Base-by-base conservation (phyloP, 2,797 vertebrate genomes). In the Sparus aurata region DNA sequence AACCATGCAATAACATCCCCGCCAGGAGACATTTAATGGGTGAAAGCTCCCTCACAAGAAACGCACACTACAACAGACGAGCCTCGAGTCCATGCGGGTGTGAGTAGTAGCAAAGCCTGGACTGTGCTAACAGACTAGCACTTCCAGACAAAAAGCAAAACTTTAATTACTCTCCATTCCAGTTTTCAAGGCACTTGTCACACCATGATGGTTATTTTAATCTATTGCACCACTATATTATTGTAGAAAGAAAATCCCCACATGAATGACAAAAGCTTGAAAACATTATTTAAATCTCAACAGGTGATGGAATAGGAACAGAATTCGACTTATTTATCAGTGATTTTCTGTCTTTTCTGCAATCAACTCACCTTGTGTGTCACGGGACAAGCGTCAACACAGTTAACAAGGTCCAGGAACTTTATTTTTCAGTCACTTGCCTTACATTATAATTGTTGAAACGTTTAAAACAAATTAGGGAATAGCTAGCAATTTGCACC, bases 1-100 rank as follows among this genome's bases (percentile, higher is more conserved):
- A 63, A 70, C 70, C 87, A 89, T 82, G 85, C 88, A 90, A 82
- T 82, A 69, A 80, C 57, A 70, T 75, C 34, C 43, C 74, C 82
- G 70, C 69, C 50, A 70, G n/a, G 34, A 45, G 65, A 76, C 46
- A 86, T 27, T 79, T 66, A n/a, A 61, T 69, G 43, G 54, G 50
- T 67, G 50, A 66, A 60, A 79, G 20, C 76, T 55, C 27, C 34
- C 58, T 64, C 60, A 15, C 12, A 41, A 41, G 41, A 76, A 52
- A 82, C 23, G 45, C n/a, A 79, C 25, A 55, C 60, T 72, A 70
- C 10, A 52, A 64, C 43, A 72, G 65, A 71, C 34, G 5, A 79
- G 64, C 60, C 41, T 64, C 50, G 68, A 73, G 55, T 84, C 54
- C 80, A 89, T 88, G 87, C 84, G 18, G 68, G 55, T 63, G 67